Conservation (phyloP, 2,113 vertebrate genomes). For the Ciconia boyciana region DNA sequence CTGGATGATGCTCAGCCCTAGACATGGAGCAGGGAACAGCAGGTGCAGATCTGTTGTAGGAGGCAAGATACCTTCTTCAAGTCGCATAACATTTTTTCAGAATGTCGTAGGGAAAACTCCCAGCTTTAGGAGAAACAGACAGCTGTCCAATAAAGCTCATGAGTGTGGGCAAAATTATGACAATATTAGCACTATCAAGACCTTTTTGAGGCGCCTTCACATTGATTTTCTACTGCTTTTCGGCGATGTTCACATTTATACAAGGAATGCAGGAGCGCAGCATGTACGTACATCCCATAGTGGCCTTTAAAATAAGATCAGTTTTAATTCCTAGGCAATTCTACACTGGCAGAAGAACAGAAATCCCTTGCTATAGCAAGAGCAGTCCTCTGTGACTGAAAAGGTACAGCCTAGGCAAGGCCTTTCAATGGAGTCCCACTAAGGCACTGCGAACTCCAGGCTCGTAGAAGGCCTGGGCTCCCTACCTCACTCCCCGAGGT, state of each 20-base stretch:
- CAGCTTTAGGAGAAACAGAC: not conserved
- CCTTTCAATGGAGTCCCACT: not conserved
- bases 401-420: not conserved
- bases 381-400: not conserved
- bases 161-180: not conserved
- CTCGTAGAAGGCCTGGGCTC: not conserved
- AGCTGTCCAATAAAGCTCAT: not conserved
- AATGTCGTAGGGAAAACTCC: not conserved
- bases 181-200: not conserved
- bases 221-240: not conserved
- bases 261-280: not conserved
- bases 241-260: not conserved
- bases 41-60: not conserved
- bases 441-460: not conserved
- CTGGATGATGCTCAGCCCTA: not conserved
- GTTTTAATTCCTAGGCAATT: not conserved
- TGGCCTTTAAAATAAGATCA: not conserved
- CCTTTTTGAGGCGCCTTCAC: not conserved
- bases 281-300: rapidly evolving
- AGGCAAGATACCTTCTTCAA: not conserved
- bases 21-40: not conserved
- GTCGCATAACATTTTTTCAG: not conserved
- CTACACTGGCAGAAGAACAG: not conserved
- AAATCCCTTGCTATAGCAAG: not conserved
- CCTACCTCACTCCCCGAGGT: not conserved